A percentile compares a stretch with the other conserved stretches of the same genome.
Evolutionary conservation across 1,140 invertebrate genomes (phyloP).

Genomic region (Drosophila takahashii): DNA sequence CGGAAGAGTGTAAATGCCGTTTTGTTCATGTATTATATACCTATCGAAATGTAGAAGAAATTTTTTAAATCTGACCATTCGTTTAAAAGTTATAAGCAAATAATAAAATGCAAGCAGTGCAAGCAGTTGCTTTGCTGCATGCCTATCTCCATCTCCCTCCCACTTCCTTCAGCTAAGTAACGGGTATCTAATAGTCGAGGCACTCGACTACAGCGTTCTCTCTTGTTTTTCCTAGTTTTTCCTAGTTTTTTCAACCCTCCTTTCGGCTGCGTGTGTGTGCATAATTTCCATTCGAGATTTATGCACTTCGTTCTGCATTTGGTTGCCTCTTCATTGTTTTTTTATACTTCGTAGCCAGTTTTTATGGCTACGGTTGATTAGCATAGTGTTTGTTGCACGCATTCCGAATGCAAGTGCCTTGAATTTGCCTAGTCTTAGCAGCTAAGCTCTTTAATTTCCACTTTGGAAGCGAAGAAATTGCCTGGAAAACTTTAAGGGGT

Average conservation of each 20-base stretch:
- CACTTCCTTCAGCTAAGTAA: too few species aligned
- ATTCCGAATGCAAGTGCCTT: conserved; percentile 20
- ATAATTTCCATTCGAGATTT: conserved; percentile 37
- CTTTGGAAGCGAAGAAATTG: too few species aligned
- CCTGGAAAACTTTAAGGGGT: conserved; percentile 2
- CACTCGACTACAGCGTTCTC: not conserved
- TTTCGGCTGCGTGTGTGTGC: conserved; percentile 4
- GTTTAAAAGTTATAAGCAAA: too few species aligned
- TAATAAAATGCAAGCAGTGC: too few species aligned
- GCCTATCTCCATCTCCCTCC: not conserved
- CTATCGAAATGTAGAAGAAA: too few species aligned
- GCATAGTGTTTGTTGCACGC: conserved; percentile 25
- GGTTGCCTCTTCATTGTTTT: conserved; percentile 3
- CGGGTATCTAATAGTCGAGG: too few species aligned
- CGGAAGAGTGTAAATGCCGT: too few species aligned
- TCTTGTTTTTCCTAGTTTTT: too few species aligned
- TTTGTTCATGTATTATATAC: too few species aligned
- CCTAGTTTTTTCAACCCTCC: not conserved
- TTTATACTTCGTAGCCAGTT: conserved; percentile 8
- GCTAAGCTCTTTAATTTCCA: not conserved
- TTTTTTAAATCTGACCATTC: too few species aligned
- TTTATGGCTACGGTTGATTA: conserved; percentile 24
- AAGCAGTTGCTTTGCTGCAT: too few species aligned
- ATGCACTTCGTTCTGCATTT: conserved; percentile 23
- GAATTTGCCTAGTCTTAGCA: not conserved